Percentiles rank a stretch among this genome's conserved stretches.
These are phyloP conservation scores for Bovichtus diacanthus DNA, from an alignment of 2,797 vertebrate genomes.

Conservation along the genomic window DNA sequence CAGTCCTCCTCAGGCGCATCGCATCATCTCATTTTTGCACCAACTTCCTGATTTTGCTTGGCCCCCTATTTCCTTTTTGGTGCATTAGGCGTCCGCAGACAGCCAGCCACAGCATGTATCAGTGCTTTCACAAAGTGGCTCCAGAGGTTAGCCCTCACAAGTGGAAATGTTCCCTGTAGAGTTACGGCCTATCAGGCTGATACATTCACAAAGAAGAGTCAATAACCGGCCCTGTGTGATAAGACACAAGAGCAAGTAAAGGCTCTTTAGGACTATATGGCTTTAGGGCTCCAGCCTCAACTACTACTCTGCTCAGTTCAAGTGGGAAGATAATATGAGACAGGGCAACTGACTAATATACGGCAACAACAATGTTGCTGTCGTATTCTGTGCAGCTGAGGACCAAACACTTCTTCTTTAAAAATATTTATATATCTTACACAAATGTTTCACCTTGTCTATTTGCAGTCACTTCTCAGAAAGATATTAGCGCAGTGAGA, in stretches of 20 bases:
- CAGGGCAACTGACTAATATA: background rate
- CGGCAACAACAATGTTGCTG: background rate
- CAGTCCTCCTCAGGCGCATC: slow-evolving; percentile 30
- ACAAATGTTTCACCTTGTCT: slow-evolving; percentile 29
- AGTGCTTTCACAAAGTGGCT: slow-evolving; percentile 65
- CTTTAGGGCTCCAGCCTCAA: slow-evolving; percentile 23
- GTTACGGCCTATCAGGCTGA: slow-evolving; percentile 57
- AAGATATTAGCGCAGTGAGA: slow-evolving; percentile 23
- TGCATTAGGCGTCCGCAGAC: slow-evolving; percentile 60
- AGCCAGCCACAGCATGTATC: slow-evolving; percentile 57
- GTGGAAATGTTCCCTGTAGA: slow-evolving; percentile 71
- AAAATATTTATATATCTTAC: slow-evolving; percentile 17
- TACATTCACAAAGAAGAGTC: slow-evolving; percentile 75
- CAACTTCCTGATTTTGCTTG: slow-evolving; percentile 49
- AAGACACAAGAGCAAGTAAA: slow-evolving; percentile 54
- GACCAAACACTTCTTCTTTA: slow-evolving; percentile 14
- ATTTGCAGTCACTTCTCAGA: slow-evolving; percentile 33
- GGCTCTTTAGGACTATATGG: slow-evolving; percentile 43
- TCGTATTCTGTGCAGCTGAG: slow-evolving; percentile 10
- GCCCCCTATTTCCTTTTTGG: slow-evolving; percentile 50
- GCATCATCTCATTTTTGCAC: slow-evolving; percentile 47
- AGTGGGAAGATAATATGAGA: slow-evolving; percentile 16
- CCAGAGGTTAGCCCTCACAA: slow-evolving; percentile 64
- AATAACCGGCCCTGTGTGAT: slow-evolving; percentile 64
- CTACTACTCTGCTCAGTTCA: slow-evolving; percentile 14